Conservation (phyloP, 2,113 vertebrate genomes). For the Pluvialis apricaria region DNA sequence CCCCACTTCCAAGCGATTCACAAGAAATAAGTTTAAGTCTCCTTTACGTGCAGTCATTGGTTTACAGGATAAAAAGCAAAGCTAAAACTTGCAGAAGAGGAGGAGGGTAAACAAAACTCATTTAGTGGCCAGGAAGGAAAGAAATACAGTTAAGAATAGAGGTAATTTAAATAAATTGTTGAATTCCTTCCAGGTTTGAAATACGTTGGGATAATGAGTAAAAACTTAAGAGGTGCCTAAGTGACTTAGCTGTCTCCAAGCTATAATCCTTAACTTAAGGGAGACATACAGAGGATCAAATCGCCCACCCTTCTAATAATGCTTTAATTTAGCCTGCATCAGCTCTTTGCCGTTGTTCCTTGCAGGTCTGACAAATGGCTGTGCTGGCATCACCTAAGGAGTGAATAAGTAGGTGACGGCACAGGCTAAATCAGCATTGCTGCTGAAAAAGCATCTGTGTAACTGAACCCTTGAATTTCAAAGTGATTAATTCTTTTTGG, state of each 20-base stretch:
- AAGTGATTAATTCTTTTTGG: neutral
- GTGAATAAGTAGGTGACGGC: neutral
- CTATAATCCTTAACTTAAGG: neutral
- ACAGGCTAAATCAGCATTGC: too few relatives aligned
- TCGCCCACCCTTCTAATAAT: neutral
- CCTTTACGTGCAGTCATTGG: neutral
- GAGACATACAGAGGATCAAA: neutral
- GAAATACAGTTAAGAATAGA: neutral
- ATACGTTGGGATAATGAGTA: neutral
- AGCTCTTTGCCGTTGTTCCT: neutral
- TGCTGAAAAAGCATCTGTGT: neutral
- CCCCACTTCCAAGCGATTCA: neutral
- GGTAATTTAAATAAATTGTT: neutral
- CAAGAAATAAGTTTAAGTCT: neutral
- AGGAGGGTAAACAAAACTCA: neutral
- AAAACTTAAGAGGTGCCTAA: neutral
- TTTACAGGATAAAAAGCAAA: neutral
- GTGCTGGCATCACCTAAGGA: neutral
- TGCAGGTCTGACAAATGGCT: neutral
- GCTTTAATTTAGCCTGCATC: neutral
- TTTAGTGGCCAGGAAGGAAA: neutral
- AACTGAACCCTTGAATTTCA: neutral
- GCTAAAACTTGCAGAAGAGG: neutral
- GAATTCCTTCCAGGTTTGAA: neutral
- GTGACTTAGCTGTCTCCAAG: neutral